Base-by-base conservation (phyloP, 2,113 vertebrate species). In the Callopanchax toddi region DNA sequence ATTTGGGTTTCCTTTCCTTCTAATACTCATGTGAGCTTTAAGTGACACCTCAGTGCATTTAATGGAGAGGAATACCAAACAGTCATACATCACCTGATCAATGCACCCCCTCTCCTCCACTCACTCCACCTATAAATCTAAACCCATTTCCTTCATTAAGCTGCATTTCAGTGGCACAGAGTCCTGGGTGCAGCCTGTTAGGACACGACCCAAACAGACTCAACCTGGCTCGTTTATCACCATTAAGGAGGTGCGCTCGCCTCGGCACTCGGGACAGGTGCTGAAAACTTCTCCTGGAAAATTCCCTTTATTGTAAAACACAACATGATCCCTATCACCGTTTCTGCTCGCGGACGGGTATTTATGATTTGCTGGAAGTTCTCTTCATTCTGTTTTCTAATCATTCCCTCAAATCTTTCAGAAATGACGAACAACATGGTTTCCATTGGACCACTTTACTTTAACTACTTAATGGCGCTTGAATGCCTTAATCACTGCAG, bases 391-490 rank as follows among this genome's bases (percentile, higher is more conserved):
- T 51, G 61, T 76, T 60, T 60, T 39, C 42, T 40, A 52, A 69
- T 55, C 48, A 25, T n/a, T 5, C 11, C 37, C 21, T 51, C 37
- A 73, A 75, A 78, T 66, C 25, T 22, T 59, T 67, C 17, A 60
- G 71, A 54, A 73, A 22, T 9, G 39, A 40, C 42, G 50, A 44
- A 55, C 55, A 82, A 80, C 48, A 81, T 87, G 86, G 78, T 80
- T 84, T 80, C 75, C 71, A 87, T 87, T 88, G 53, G 57, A 66
- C 48, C 79, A 74, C 75, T 87, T 26, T 85, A 53, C 78, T 82
- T 83, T 76, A 86, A 89, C 78, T 67, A 82, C 89, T 78, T 86
- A 89, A 90, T 86, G 74, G 76, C 39, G 65, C 52, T 57, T 78
- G 66, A 69, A 74, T 16, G 56, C 53, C 66, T 64, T 78, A 84